Conservation (phyloP, 2,888 invertebrate genomes). For the Phalera bucephala region DNA sequence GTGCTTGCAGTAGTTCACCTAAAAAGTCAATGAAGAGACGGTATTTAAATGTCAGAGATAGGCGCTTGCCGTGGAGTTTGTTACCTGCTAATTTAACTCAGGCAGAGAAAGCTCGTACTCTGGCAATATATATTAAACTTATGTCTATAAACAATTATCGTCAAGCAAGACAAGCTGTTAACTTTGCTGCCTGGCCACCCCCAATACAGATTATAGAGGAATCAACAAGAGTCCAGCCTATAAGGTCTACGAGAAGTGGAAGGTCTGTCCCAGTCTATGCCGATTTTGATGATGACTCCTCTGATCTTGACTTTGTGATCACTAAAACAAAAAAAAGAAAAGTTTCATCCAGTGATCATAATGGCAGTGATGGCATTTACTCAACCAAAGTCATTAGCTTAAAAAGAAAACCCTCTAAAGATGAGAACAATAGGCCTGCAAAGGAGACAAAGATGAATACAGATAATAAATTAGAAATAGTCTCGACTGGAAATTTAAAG, state of each 20-base stretch:
- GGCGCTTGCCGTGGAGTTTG: constrained; percentile 75
- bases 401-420: constrained; percentile 66
- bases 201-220: constrained; percentile 72
- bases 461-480: constrained; percentile 32
- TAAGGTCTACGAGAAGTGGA: constrained; percentile 71
- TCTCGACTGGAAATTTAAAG: constrained; percentile 33
- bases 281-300: constrained; percentile 72
- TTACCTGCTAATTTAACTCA: constrained; percentile 58
- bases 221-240: constrained; percentile 58
- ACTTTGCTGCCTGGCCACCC: constrained; percentile 67
- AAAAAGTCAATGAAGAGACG: constrained; percentile 62
- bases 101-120: constrained; percentile 65
- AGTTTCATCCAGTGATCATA: constrained; percentile 56
- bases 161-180: constrained; percentile 62
- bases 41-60: constrained; percentile 66
- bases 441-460: constrained; percentile 55
- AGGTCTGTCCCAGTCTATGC: constrained; percentile 68
- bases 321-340: constrained; percentile 69
- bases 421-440: constrained; percentile 53
- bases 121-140: constrained; percentile 71
- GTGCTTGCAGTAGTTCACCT: constrained; percentile 17
- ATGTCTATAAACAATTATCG: constrained; percentile 71
- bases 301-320: constrained; percentile 66
- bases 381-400: constrained; percentile 63
- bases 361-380: constrained; percentile 47